These are phyloP conservation scores for Pseudococcus viburni DNA, from an alignment of 2,888 invertebrate species.

Conservation along the genomic window DNA sequence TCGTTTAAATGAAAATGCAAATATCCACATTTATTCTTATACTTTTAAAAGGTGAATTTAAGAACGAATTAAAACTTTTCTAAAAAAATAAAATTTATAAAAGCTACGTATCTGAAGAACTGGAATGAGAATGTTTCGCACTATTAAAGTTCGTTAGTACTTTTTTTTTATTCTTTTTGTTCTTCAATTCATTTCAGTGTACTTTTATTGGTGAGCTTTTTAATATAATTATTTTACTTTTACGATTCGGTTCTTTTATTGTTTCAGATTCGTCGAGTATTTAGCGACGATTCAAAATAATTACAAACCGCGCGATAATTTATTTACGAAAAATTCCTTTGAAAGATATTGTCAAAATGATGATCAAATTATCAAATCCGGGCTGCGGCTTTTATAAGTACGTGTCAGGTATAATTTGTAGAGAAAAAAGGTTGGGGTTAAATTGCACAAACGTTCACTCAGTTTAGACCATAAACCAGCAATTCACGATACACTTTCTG, in stretches of 20 bases:
- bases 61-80: slow-evolving; percentile 32
- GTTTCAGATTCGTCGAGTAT: background rate
- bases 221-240: slow-evolving; percentile 22
- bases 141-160: slow-evolving; percentile 1
- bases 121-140: background rate
- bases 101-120: slow-evolving; percentile 11
- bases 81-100: slow-evolving; percentile 26
- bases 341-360: background rate
- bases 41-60: slow-evolving; percentile 24
- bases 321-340: background rate
- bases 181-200: background rate
- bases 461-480: background rate
- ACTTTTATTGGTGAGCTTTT: background rate
- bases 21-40: slow-evolving; percentile 9
- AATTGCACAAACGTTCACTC: slow-evolving; percentile 15
- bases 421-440: background rate
- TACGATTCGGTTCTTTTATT: slow-evolving; percentile 18
- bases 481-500: slow-evolving; percentile 9
- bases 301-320: background rate
- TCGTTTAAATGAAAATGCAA: slow-evolving; percentile 23
- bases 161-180: background rate
- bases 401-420: no score
- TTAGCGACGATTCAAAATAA: background rate
- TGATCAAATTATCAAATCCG: background rate
- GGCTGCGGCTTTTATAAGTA: no score